phyloP scores from a whole-genome alignment of 2,797 vertebrate genomes.

The Lepidocolaptes lacrymiger region DNA sequence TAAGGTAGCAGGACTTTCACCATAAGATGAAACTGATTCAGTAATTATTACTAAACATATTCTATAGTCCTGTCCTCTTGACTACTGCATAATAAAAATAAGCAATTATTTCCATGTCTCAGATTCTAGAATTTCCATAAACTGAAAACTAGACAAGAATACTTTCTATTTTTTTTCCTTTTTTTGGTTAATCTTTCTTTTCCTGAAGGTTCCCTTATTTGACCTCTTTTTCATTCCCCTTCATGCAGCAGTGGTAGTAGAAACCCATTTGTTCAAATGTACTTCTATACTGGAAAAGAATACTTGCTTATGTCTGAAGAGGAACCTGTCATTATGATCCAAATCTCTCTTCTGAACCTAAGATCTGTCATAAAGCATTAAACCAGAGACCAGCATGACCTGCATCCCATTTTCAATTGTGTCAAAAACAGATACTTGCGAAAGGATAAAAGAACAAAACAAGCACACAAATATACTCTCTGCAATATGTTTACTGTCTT shows the following conservation, averaged over 20 bases:
- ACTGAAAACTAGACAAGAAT: neutral
- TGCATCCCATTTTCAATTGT: neutral
- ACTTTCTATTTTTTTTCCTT: neutral
- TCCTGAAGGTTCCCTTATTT: neutral
- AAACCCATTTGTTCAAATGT: neutral
- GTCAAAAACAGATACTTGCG: neutral
- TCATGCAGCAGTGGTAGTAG: neutral
- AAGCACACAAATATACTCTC: neutral
- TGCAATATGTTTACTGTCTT: neutral
- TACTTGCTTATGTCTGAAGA: neutral
- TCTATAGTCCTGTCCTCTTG: neutral
- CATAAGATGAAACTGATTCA: neutral
- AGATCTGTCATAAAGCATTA: neutral
- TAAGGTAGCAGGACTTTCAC: neutral
- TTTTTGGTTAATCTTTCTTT: neutral
- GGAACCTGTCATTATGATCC: neutral
- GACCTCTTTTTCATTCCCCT: neutral
- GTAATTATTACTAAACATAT: neutral
- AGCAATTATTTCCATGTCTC: neutral
- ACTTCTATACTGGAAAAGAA: neutral
- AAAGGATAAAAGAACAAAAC: neutral
- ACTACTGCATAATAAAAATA: neutral
- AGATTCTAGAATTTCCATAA: neutral
- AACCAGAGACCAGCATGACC: neutral
- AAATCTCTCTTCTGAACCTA: neutral